These are phyloP conservation scores for Taenaris catops DNA, from an alignment of 2,888 invertebrate genomes.

Conservation along the genomic window DNA sequence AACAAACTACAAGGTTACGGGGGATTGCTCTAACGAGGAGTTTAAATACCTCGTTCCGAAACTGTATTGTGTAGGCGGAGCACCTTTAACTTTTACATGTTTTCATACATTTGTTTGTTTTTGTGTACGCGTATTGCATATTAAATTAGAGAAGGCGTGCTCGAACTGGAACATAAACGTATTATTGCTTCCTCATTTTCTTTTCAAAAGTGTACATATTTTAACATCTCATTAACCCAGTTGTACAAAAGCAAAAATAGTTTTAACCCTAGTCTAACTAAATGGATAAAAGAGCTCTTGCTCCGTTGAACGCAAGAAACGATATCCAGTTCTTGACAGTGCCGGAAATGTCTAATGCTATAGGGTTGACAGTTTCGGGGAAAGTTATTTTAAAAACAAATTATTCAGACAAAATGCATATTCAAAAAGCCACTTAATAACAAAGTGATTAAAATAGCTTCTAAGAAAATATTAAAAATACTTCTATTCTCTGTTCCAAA, in stretches of 20 bases:
- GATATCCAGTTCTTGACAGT: constrained; percentile 42
- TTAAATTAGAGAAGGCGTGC: not conserved
- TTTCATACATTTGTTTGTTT: not conserved
- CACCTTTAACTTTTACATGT: constrained; percentile 1
- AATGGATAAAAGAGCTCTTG: constrained; percentile 24
- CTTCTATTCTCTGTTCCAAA: no score
- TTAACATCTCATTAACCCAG: constrained; percentile 15
- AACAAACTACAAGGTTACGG: no score
- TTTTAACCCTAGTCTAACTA: constrained; percentile 23
- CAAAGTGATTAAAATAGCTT: no score
- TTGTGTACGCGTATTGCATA: not conserved
- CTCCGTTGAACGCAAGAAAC: constrained; percentile 41
- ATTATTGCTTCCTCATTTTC: constrained; percentile 9
- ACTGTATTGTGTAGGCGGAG: not conserved
- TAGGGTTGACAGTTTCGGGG: constrained; percentile 34
- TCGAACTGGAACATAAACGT: not conserved
- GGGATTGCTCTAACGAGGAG: no score
- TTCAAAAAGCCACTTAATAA: no score
- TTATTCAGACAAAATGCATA: no score
- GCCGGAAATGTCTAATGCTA: constrained; percentile 30
- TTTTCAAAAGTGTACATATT: constrained; percentile 13
- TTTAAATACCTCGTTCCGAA: no score
- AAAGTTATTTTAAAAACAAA: no score
- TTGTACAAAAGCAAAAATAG: constrained; percentile 13
- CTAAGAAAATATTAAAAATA: no score